Evolutionary conservation across 2,888 invertebrate genomes (phyloP).

Genomic region (Cosmorhoe ocellata): DNA sequence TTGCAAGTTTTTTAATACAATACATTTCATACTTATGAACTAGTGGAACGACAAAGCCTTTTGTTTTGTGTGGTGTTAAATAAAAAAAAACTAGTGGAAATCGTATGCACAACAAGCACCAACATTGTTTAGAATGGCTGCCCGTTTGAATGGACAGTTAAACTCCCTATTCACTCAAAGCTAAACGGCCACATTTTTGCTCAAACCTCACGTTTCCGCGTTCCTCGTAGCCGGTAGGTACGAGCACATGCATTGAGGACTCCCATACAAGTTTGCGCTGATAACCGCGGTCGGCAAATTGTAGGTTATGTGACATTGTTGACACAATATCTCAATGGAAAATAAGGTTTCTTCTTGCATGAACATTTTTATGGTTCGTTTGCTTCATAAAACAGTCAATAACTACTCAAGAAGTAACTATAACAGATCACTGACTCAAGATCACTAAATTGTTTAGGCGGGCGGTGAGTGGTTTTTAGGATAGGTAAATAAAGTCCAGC

Average conservation of each 20-base stretch:
- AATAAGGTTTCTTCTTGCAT: conserved; percentile 8
- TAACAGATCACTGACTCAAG: no score
- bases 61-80: no score
- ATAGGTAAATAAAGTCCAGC: no score
- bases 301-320: conserved; percentile 25
- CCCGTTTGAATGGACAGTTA: conserved; percentile 69
- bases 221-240: conserved; percentile 43
- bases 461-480: no score
- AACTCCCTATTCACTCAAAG: conserved; percentile 68
- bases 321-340: conserved; percentile 17
- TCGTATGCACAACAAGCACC: conserved; percentile 42
- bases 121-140: conserved; percentile 66
- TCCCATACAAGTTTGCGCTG: conserved; percentile 27
- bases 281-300: conserved; percentile 37
- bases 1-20: no score
- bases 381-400: background rate
- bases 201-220: conserved; percentile 62
- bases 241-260: conserved; percentile 36
- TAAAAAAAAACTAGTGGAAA: conserved; percentile 57
- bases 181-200: conserved; percentile 66
- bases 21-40: no score
- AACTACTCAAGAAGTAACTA: no score
- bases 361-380: conserved; percentile 3
- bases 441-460: no score
- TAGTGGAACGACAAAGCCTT: no score